Base-by-base conservation (phyloP, 2,797 vertebrate species). In the Percopsis omiscomaycus region DNA sequence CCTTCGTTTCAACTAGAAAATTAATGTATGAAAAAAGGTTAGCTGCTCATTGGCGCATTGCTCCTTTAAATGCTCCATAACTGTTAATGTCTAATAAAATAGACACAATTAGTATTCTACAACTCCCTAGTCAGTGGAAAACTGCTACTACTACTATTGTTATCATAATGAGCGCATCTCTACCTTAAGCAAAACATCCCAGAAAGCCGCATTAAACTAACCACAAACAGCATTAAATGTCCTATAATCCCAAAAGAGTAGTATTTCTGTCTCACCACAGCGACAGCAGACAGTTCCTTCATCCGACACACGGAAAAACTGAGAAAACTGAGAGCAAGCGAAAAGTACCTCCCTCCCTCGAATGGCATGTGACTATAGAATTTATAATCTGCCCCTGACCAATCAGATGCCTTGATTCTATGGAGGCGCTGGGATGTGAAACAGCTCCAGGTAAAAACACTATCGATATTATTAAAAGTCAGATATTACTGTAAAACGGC, bases 341-440 rank as follows among this genome's bases (percentile, higher is more conserved):
- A 54, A 72, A 71, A 81, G 64, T 64, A 22, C 60, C 78, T 59
- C 53, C 64, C 76, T 71, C 68, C 55, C 75, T 69, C 67, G 57
- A 46, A 10, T 6, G 12, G 68, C 73, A 57, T 1, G 15, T 65
- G 73, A 73, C 81, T 81, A 79, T 68, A 85, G 74, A 80, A 79
- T 67, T 62, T 77, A 67, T 86, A 86, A 86, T 88, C 83, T 78
- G 62, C 9, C 45, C 44, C 60, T 13, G 69, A 81, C 89, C 87
- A 89, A 89, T 89, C 87, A 75, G 48, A 63, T 1, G 54, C 57
- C 3, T 12, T 48, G 0, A 45, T 68, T 70, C 63, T 54, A 47
- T 59, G 44, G 68, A 68, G 59, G 69, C 69, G 45, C 46, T 51
- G 57, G 67, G 74, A 82, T 82, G 77, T 62, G 6, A 76, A 42